Conservation (phyloP, 2,888 invertebrate genomes). For the Drosophila basisetae region DNA sequence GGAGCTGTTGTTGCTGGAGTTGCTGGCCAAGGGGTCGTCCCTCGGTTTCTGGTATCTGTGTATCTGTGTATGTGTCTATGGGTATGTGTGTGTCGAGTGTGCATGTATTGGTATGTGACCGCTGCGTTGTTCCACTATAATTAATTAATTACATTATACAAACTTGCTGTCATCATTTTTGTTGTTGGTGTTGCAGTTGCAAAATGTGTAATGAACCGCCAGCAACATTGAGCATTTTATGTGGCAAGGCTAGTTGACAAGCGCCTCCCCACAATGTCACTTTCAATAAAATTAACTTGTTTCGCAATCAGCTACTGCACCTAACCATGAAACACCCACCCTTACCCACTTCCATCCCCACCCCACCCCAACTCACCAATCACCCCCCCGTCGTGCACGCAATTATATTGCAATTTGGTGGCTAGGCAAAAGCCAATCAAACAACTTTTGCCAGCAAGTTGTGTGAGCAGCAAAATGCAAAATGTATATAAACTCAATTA, state of each 20-base stretch:
- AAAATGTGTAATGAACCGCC: slow-evolving; percentile 46
- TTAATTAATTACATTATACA: slow-evolving; percentile 82
- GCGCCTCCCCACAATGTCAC: slow-evolving; percentile 59
- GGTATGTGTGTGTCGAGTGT: slow-evolving; percentile 11
- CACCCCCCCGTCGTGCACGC: slow-evolving; percentile 32
- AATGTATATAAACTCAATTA: slow-evolving; percentile 75
- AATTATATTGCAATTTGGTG: slow-evolving; percentile 81
- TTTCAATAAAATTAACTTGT: slow-evolving; percentile 77
- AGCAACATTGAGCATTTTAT: slow-evolving; percentile 27
- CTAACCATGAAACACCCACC: slow-evolving; percentile 13
- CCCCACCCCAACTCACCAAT: background rate
- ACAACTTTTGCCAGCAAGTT: slow-evolving; percentile 66
- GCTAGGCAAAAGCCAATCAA: slow-evolving; percentile 78
- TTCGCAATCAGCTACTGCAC: slow-evolving; percentile 66
- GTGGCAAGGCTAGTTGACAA: slow-evolving; percentile 43
- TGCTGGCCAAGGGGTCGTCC: slow-evolving; percentile 33
- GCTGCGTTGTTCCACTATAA: slow-evolving; percentile 73
- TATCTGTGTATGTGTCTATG: slow-evolving; percentile 1
- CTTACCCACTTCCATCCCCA: too few species aligned
- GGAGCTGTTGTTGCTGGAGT: slow-evolving; percentile 12
- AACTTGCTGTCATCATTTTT: slow-evolving; percentile 73
- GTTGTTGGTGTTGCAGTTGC: slow-evolving; percentile 42
- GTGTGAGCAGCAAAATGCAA: slow-evolving; percentile 65
- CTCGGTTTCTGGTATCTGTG: slow-evolving; percentile 17
- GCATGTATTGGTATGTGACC: slow-evolving; percentile 45